A percentile compares a stretch with the other conserved stretches of the same genome.
phyloP scores from a whole-genome alignment of 2,888 invertebrate genomes.

The Calameuta filiformis region DNA sequence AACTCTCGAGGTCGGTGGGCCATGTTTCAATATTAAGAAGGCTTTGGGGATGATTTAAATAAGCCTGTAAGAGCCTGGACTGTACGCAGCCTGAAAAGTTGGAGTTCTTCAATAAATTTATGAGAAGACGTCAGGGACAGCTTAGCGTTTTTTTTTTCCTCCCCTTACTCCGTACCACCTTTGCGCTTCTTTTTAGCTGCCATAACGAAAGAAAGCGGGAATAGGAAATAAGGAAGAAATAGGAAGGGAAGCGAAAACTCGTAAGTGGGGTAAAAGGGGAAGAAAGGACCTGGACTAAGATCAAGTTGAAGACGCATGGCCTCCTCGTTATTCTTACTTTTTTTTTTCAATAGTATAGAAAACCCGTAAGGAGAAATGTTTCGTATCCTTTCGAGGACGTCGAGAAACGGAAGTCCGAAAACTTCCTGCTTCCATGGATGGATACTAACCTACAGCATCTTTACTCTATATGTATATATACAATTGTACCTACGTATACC shows the following conservation, averaged over 20 bases:
- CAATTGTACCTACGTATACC: neutral
- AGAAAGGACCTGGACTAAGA: neutral
- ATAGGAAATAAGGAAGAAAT: conserved; percentile 3
- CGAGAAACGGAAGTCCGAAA: neutral
- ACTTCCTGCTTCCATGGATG: neutral
- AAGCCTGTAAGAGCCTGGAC: conserved; percentile 38
- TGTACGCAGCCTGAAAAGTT: conserved; percentile 41
- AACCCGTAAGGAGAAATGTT: neutral
- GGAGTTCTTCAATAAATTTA: conserved; percentile 50
- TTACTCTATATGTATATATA: neutral
- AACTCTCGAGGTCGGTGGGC: conserved; percentile 11
- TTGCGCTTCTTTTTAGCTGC: neutral
- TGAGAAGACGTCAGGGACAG: conserved; percentile 49
- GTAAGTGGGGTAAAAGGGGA: neutral
- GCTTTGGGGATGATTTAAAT: conserved; percentile 54
- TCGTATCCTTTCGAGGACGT: neutral
- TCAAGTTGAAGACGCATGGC: neutral
- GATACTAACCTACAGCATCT: neutral
- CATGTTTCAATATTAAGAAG: conserved; percentile 54
- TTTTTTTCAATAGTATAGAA: neutral
- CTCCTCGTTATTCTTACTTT: neutral
- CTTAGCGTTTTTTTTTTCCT: conserved; percentile 27
- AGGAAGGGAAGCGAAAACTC: conserved; percentile 5
- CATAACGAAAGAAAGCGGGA: neutral
- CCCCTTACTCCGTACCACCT: neutral